Conservation (phyloP, 2,888 invertebrate species). For the Drosophila pseudotakahashii region DNA sequence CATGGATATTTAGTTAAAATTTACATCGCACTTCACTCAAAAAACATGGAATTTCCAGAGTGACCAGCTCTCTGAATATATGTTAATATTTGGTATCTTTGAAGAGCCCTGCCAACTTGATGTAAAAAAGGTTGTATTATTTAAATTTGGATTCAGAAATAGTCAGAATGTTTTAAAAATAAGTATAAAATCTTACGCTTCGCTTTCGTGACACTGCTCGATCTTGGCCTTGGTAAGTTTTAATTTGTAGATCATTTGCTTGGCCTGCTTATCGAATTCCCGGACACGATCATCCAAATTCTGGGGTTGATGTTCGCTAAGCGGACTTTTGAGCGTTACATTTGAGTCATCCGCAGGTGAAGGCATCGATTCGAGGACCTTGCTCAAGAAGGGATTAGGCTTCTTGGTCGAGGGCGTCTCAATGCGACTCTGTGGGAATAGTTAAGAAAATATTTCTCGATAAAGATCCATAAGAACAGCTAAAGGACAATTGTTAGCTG, state of each 20-base stretch:
- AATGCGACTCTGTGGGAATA: slow-evolving; percentile 82
- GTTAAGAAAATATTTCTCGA: not conserved
- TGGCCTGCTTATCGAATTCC: slow-evolving; percentile 83
- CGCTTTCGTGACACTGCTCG: slow-evolving; percentile 79
- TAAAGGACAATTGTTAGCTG: not conserved
- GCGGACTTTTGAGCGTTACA: slow-evolving; percentile 72
- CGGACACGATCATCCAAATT: slow-evolving; percentile 82
- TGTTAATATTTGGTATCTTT: not conserved
- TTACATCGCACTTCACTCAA: not conserved
- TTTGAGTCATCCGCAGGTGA: slow-evolving; percentile 78
- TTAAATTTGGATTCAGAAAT: too few species aligned
- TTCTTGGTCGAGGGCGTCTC: slow-evolving; percentile 83
- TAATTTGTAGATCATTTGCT: slow-evolving; percentile 83
- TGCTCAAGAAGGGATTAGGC: slow-evolving; percentile 76
- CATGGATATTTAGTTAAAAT: not conserved
- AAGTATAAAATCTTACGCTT: slow-evolving; percentile 68
- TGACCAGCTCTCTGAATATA: not conserved
- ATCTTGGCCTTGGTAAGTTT: slow-evolving; percentile 82
- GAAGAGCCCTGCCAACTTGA: not conserved
- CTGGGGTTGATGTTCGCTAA: slow-evolving; percentile 52
- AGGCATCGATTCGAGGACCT: slow-evolving; percentile 78
- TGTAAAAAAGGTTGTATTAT: too few species aligned
- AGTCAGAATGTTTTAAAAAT: too few species aligned
- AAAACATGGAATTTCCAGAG: not conserved
- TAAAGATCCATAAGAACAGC: not conserved